phyloP scores from a whole-genome alignment of 2,113 vertebrate species.

The Entelurus aequoreus region DNA sequence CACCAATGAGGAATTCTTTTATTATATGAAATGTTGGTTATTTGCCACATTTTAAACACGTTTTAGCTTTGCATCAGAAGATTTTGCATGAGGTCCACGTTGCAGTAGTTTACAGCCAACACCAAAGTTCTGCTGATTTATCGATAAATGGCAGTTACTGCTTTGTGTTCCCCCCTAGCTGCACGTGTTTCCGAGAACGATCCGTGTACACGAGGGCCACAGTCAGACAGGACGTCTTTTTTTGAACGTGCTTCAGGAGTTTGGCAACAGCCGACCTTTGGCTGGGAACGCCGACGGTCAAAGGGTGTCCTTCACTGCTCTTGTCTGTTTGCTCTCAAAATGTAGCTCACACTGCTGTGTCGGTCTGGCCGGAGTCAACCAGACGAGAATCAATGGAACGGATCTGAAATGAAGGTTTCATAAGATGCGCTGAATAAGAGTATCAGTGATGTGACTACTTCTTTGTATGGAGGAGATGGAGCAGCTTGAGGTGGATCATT shows the following conservation, averaged over 20 bases:
- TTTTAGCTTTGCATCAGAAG: neutral
- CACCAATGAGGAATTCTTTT: too few relatives aligned
- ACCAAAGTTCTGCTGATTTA: neutral
- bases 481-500: conserved; percentile 40
- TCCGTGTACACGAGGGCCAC: conserved; percentile 20
- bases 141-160: neutral
- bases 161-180: neutral
- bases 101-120: too few relatives aligned
- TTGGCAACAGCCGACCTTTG: conserved; percentile 68
- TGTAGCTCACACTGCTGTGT: conserved; percentile 15
- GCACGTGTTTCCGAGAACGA: conserved; percentile 29
- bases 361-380: conserved; percentile 5
- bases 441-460: conserved; percentile 5
- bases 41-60: neutral
- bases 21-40: too few relatives aligned
- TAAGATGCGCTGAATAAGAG: neutral
- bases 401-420: neutral
- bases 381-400: conserved; percentile 13
- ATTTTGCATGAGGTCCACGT: too few relatives aligned
- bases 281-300: conserved; percentile 51
- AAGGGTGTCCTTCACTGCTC: conserved; percentile 57
- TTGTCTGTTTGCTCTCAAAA: conserved; percentile 53
- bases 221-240: conserved; percentile 31
- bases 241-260: conserved; percentile 59
- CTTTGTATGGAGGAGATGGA: conserved; percentile 26